Conservation (phyloP, 1,140 invertebrate genomes). For the Drosophila serrata region DNA sequence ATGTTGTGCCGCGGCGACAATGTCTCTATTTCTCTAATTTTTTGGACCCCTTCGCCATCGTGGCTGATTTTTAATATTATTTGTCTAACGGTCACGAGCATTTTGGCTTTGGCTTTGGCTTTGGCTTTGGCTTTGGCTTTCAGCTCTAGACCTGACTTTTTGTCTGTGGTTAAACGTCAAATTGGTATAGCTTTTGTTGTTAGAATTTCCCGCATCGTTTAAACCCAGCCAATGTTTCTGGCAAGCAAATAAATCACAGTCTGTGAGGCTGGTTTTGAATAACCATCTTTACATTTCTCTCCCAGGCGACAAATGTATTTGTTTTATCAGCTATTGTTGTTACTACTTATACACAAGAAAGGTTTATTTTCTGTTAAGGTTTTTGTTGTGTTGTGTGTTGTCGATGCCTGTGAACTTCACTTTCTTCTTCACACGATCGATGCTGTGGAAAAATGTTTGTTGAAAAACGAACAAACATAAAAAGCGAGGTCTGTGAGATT, state of each 20-base stretch:
- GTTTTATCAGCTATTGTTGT: conserved; percentile 82
- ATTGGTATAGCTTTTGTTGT: conserved; percentile 58
- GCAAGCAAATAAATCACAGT: conserved; percentile 79
- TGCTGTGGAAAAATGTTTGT: conserved; percentile 75
- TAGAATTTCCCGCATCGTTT: conserved; percentile 82
- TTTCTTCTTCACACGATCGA: conserved; percentile 63
- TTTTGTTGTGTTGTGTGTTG: too few species aligned
- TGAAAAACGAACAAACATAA: conserved; percentile 71
- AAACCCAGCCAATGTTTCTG: conserved; percentile 74
- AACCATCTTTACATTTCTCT: conserved; percentile 76
- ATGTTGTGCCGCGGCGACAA: conserved; percentile 78
- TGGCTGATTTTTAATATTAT: conserved; percentile 79
- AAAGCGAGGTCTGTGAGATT: conserved; percentile 42
- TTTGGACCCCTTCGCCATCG: conserved; percentile 54
- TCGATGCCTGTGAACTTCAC: conserved; percentile 74
- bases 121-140: conserved; percentile 21
- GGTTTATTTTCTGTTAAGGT: conserved; percentile 48
- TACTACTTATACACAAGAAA: conserved; percentile 41
- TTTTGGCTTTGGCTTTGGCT: conserved; percentile 58
- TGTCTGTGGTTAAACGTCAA: conserved; percentile 61
- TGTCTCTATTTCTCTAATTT: conserved; percentile 80
- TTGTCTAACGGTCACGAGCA: conserved; percentile 82
- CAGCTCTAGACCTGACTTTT: conserved; percentile 28
- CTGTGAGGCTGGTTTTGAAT: conserved; percentile 59
- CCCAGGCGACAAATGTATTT: conserved; percentile 79